Evolutionary conservation across 2,113 vertebrate genomes (phyloP).

Genomic region (Pelmatolapia mariae): DNA sequence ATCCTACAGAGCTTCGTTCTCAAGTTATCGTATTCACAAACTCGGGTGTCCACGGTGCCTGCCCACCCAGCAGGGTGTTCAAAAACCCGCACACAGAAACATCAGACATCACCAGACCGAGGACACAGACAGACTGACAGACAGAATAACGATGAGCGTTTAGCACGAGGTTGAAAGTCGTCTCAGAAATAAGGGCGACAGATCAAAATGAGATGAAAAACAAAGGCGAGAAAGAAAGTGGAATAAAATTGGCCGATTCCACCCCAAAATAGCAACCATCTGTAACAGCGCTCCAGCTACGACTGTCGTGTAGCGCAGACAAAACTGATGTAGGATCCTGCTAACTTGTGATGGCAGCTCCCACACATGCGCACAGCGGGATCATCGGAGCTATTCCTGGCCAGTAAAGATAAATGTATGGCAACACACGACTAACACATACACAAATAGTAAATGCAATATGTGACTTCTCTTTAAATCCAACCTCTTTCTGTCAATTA

Average conservation of each 20-base stretch:
- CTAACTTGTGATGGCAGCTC: slow-evolving; percentile 9
- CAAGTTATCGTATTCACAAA: not conserved
- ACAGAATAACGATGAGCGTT: slow-evolving; percentile 1
- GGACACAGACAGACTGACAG: not conserved
- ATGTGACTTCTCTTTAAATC: not conserved
- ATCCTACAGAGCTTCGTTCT: not conserved
- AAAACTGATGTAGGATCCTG: not conserved
- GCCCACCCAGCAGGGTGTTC: not conserved
- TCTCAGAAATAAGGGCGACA: not conserved
- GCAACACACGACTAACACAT: not conserved
- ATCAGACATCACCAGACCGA: not conserved
- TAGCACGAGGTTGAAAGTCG: not conserved
- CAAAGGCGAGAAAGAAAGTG: not conserved
- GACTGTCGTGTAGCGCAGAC: not conserved
- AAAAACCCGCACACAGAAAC: not conserved
- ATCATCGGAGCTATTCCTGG: slow-evolving; percentile 24
- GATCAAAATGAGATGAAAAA: slow-evolving; percentile 12
- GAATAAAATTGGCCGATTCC: not conserved
- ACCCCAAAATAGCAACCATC: not conserved
- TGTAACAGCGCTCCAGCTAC: not conserved
- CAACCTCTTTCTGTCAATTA: slow-evolving; percentile 31
- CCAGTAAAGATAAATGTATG: not conserved
- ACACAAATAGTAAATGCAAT: not conserved
- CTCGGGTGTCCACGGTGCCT: not conserved
- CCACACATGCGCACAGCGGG: not conserved